Evolutionary conservation across 2,797 vertebrate species (phyloP).

Genomic region (Ctenopoma multispine): DNA sequence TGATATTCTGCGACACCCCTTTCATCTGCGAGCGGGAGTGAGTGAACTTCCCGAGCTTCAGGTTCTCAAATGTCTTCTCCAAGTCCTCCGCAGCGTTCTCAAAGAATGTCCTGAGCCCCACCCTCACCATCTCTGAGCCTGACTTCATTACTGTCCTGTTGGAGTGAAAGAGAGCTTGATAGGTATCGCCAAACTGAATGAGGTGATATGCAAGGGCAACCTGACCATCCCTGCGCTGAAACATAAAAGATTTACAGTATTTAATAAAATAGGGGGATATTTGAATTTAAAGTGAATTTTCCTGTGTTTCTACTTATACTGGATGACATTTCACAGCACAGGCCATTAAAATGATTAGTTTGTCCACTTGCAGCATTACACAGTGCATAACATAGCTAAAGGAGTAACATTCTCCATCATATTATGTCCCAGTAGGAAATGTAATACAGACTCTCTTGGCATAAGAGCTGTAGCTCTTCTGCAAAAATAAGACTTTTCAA

Average conservation of each 20-base stretch:
- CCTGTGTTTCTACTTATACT: constrained; percentile 10
- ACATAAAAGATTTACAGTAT: constrained; percentile 48
- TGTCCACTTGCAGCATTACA: constrained; percentile 51
- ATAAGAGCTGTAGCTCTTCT: constrained; percentile 53
- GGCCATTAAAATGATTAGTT: constrained; percentile 64
- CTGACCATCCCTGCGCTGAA: constrained; percentile 11
- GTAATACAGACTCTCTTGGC: constrained; percentile 60
- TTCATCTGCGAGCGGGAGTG: constrained; percentile 98
- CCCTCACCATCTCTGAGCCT: constrained; percentile 93
- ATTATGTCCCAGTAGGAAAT: constrained; percentile 48
- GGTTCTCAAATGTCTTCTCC: constrained; percentile 94
- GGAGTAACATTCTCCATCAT: constrained; percentile 31
- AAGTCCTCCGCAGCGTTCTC: constrained; percentile 98
- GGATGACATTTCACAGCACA: constrained; percentile 10
- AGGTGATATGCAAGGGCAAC: constrained; percentile 29
- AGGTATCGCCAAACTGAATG: constrained; percentile 10
- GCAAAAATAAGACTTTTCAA: constrained; percentile 42
- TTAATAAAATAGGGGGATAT: constrained; percentile 41
- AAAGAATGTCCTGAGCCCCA: constrained; percentile 94
- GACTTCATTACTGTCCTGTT: constrained; percentile 98
- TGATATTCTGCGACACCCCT: constrained; percentile 98
- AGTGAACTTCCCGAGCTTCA: constrained; percentile 97
- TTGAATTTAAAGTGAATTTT: constrained; percentile 59
- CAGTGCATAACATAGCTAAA: constrained; percentile 54
- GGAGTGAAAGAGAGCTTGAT: constrained; percentile 22